A percentile compares a stretch with the other conserved stretches of the same genome.
These are phyloP conservation scores for Rotaria socialis DNA, from an alignment of 2,888 invertebrate genomes.

Conservation along the genomic window DNA sequence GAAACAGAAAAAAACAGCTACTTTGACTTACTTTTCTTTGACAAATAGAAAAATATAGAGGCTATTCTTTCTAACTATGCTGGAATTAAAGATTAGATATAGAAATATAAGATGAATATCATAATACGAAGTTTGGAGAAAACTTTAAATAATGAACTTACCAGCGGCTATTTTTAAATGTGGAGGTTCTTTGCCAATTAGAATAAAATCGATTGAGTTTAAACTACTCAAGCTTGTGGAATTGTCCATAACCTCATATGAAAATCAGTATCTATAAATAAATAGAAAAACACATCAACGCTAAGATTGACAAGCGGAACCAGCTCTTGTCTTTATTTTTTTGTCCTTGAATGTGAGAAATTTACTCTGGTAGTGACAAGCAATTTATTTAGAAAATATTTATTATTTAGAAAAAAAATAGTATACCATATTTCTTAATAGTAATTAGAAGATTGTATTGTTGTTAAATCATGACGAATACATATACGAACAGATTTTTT, in stretches of 20 bases:
- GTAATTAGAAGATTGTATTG: too few species aligned
- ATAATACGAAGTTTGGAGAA: not conserved
- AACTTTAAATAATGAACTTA: not conserved
- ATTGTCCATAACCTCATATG: not conserved
- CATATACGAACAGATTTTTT: too few species aligned
- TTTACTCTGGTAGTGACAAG: too few species aligned
- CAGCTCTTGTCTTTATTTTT: not conserved
- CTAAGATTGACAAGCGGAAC: not conserved
- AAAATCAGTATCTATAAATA: not conserved
- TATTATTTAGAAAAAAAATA: too few species aligned
- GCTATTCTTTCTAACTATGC: not conserved
- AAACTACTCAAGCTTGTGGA: conserved; percentile 34
- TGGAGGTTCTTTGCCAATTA: conserved; percentile 18
- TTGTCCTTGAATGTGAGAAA: too few species aligned
- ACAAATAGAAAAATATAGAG: not conserved
- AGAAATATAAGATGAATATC: not conserved
- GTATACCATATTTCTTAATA: too few species aligned
- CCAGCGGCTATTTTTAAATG: conserved; percentile 5
- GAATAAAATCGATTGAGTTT: conserved; percentile 26
- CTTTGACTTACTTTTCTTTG: not conserved
- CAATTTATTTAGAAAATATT: too few species aligned
- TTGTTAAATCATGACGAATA: too few species aligned
- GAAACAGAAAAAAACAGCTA: not conserved
- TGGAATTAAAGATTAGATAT: not conserved
- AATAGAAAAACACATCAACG: not conserved